These are phyloP conservation scores for Cinclus mexicanus DNA, from an alignment of 2,113 vertebrate species.

Conservation along the genomic window DNA sequence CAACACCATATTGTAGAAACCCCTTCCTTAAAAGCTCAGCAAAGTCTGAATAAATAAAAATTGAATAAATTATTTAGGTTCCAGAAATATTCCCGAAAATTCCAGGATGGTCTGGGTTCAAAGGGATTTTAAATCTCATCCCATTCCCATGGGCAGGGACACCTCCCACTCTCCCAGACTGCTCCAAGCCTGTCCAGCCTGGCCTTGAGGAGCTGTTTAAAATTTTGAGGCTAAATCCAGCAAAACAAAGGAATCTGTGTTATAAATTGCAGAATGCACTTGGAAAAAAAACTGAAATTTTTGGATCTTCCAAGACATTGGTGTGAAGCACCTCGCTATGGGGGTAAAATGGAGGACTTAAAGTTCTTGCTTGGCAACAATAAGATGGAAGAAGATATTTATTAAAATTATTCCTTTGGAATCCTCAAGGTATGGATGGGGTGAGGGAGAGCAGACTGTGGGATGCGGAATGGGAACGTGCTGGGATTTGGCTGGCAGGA, in stretches of 20 bases:
- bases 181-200: not conserved
- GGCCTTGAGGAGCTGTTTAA: not conserved
- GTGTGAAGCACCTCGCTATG: not conserved
- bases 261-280: not conserved
- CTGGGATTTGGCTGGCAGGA: not conserved
- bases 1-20: not conserved
- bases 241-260: not conserved
- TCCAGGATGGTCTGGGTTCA: not conserved
- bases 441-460: rapidly evolving
- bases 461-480: not conserved
- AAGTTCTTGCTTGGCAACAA: not conserved
- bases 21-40: not conserved
- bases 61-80: not conserved
- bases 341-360: not conserved
- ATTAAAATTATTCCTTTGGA: not conserved
- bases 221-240: not conserved
- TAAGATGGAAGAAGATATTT: not conserved
- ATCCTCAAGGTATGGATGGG: not conserved
- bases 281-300: not conserved
- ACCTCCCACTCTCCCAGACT: not conserved
- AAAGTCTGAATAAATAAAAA: not conserved
- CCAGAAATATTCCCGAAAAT: not conserved
- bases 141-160: not conserved
- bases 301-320: not conserved
- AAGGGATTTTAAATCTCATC: not conserved